A percentile compares a stretch with the other conserved stretches of the same genome.
These are phyloP conservation scores for Melopsittacus undulatus DNA, from an alignment of 2,797 vertebrate genomes.

Conservation along the genomic window DNA sequence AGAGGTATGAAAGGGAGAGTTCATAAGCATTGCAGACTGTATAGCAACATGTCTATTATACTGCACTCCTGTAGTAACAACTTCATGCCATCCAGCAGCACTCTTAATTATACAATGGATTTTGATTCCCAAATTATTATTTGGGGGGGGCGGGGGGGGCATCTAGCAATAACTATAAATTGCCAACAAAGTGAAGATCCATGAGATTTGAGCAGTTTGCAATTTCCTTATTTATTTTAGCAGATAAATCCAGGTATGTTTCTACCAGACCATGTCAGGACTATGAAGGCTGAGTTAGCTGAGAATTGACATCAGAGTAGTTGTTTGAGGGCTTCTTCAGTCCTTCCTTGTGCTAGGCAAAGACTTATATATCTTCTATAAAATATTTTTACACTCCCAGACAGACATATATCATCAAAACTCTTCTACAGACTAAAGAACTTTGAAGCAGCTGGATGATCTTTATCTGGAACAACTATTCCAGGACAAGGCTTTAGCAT, in stretches of 20 bases:
- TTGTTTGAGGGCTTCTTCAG: neutral
- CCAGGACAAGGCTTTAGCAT: neutral
- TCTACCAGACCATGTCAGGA: neutral
- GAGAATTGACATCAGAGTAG: neutral
- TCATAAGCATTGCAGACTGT: neutral
- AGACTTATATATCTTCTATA: neutral
- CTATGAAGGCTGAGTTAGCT: neutral
- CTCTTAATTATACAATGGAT: neutral
- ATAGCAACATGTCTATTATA: too few relatives aligned
- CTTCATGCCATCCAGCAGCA: neutral
- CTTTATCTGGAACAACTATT: neutral
- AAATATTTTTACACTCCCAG: neutral
- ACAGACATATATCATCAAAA: neutral
- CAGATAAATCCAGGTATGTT: neutral
- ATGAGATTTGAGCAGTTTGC: neutral
- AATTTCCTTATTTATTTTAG: neutral
- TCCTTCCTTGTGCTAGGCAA: rapidly evolving
- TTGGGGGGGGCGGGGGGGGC: neutral
- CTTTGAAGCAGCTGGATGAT: neutral
- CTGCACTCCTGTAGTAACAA: neutral
- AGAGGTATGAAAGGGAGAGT: neutral
- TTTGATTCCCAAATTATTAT: neutral
- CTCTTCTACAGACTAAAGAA: neutral
- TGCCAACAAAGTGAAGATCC: neutral
- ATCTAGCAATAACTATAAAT: neutral